These are phyloP conservation scores for Neomorphus geoffroyi DNA, from an alignment of 2,797 vertebrate species.

Conservation along the genomic window DNA sequence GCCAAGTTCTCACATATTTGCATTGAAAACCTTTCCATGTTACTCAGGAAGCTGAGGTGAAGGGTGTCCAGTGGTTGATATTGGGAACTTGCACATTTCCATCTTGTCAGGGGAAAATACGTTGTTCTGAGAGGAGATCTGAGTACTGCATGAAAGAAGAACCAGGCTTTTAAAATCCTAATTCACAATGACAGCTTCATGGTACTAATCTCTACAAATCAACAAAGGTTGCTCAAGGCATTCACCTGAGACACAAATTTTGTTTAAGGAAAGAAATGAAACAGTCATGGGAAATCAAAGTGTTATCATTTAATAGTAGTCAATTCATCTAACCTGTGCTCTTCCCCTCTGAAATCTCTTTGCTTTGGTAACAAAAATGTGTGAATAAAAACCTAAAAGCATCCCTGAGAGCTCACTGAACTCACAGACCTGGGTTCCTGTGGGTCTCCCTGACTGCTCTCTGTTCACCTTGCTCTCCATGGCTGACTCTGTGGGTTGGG, in stretches of 20 bases:
- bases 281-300: not conserved
- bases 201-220: not conserved
- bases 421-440: not conserved
- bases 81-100: not conserved
- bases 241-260: not conserved
- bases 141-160: not conserved
- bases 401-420: not conserved
- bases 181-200: not conserved
- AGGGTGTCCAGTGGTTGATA: not conserved
- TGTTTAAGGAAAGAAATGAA: not conserved
- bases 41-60: not conserved
- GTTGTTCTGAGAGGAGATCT: not conserved
- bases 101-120: not conserved
- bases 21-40: not conserved
- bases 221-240: not conserved
- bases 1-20: not conserved
- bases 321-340: not conserved
- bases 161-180: not conserved
- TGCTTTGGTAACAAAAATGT: not conserved
- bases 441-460: not conserved
- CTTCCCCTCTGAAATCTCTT: not conserved
- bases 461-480: rapidly evolving
- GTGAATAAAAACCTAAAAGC: not conserved
- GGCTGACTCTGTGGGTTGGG: not conserved
- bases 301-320: not conserved